Base-by-base conservation (phyloP, 2,888 invertebrate genomes). In the Heliconius sara region DNA sequence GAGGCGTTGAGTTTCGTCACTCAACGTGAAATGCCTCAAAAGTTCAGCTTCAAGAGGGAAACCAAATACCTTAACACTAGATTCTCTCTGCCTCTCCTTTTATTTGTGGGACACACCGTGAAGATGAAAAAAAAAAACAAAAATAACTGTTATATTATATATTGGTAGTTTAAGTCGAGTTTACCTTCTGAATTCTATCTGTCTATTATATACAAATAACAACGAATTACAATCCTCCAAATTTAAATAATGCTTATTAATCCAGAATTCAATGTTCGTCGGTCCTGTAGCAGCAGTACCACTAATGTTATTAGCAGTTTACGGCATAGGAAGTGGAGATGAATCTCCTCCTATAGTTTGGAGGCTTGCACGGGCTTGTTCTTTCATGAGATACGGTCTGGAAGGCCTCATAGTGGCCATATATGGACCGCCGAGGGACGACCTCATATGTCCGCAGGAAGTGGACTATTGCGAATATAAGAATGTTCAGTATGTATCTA, bases 201-300 rank as follows among this genome's bases (percentile, higher is more conserved):
- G 39, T 39, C 39, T 39, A 2, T 39, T 52, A 52, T 52, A 5
- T 6, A 19, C 19, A 19, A 52, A 19, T 52, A 52, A 52, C 52
- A 52, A 19, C 16, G 2, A 13, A 47, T 47, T 47, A 47, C 47
- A 19, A 52, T 19, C 16, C 19, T 19, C 2, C 52, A 52, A 52
- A 52, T 52, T 19, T 52, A 52, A 52, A 16, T 19, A 52, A 52
- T 19, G 2, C 1, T 25, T 68, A 13, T 39, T 34, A 83, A 94
- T 94, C 16, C 92, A 98, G 98, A 98, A 98, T 87, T 97, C 97
- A 47, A 98, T 98, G 91, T 99, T 99, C 90, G 95, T 98, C 85
- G 99, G 99, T 0, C 99, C 99, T 25, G 97, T 98, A 0, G 88
- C 97, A 80, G 96, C 97, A 77, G 99, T 99, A 9, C 99, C 99